phyloP scores from a whole-genome alignment of 2,888 invertebrate genomes.

The Pemphredon lugubris region DNA sequence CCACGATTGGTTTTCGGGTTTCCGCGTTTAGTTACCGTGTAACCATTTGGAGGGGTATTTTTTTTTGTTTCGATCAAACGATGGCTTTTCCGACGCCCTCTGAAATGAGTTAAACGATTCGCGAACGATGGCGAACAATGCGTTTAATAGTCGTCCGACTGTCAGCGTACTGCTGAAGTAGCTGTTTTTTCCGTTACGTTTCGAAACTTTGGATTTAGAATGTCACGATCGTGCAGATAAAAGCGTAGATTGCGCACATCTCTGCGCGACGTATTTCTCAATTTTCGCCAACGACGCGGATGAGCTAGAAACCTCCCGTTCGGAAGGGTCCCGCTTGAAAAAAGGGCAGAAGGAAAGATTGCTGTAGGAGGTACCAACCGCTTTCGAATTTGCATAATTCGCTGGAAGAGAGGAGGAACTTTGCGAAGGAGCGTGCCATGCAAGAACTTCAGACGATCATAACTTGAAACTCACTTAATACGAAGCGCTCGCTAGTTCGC shows the following conservation, averaged over 20 bases:
- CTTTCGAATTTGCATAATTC: constrained; percentile 65
- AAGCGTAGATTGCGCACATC: not conserved
- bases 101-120: constrained; percentile 5
- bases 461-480: constrained; percentile 67
- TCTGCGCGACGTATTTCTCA: constrained; percentile 23
- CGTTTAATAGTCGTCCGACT: too few species aligned
- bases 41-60: not conserved
- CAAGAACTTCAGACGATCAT: constrained; percentile 68
- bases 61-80: constrained; percentile 1
- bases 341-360: constrained; percentile 24
- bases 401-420: constrained; percentile 52
- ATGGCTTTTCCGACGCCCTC: constrained; percentile 8
- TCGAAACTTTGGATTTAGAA: too few species aligned
- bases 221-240: not conserved
- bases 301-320: constrained; percentile 40
- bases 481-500: constrained; percentile 47
- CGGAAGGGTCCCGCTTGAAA: constrained; percentile 29
- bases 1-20: constrained; percentile 35
- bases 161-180: too few species aligned
- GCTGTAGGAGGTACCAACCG: constrained; percentile 33
- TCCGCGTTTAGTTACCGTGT: not conserved
- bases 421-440: constrained; percentile 55
- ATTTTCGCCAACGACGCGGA: constrained; percentile 26
- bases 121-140: constrained; percentile 5
- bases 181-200: too few species aligned